phyloP scores from a whole-genome alignment of 1,140 invertebrate species.

The Uloborus diversus region DNA sequence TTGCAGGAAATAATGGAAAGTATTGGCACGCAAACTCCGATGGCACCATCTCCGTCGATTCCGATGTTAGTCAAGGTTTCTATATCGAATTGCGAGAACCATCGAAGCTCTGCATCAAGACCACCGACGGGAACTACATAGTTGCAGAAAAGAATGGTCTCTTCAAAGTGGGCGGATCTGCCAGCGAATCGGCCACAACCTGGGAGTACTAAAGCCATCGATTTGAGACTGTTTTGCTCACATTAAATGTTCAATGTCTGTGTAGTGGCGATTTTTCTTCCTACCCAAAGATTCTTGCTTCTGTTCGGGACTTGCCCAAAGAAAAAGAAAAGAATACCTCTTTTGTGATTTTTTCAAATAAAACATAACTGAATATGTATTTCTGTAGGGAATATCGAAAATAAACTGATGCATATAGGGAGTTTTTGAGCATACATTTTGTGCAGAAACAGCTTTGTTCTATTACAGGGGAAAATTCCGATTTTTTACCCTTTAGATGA shows the following conservation, averaged over 20 bases:
- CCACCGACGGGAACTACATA: conserved; percentile 78
- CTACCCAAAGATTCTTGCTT: conserved; percentile 37
- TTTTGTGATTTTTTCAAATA: no score
- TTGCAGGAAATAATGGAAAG: conserved; percentile 87
- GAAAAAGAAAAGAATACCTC: no score
- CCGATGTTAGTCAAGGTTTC: conserved; percentile 86
- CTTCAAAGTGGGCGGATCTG: conserved; percentile 83
- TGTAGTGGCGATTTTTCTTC: conserved; percentile 43
- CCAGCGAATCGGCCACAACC: conserved; percentile 82
- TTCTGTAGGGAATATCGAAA: no score
- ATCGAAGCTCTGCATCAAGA: conserved; percentile 89
- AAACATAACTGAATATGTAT: no score
- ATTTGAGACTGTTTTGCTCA: conserved; percentile 31
- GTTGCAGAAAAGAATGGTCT: conserved; percentile 93
- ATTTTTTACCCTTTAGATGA: no score
- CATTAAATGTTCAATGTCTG: conserved; percentile 26
- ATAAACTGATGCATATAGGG: not conserved
- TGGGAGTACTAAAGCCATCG: conserved; percentile 87
- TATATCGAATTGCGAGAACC: conserved; percentile 91
- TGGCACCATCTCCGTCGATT: conserved; percentile 80
- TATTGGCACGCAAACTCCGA: conserved; percentile 92
- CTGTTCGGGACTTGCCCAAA: no score
- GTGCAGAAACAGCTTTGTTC: no score
- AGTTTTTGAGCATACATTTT: not conserved
- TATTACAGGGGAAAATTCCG: no score